Conservation (phyloP, 2,797 vertebrate genomes). For the Gallinago nigripennis region DNA sequence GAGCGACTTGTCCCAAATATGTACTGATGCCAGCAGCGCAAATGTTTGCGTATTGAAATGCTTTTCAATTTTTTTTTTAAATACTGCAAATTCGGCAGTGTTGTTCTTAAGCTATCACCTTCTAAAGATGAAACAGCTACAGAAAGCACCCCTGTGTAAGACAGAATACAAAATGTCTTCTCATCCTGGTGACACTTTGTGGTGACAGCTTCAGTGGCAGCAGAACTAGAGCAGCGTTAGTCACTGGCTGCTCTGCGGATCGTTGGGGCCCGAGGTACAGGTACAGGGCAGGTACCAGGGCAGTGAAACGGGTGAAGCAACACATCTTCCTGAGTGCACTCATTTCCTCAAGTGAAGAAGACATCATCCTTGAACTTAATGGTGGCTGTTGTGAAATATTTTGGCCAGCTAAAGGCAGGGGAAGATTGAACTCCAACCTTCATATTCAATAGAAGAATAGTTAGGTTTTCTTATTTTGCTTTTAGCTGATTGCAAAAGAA, state of each 20-base stretch:
- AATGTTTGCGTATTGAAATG: not conserved
- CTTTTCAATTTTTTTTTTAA: not conserved
- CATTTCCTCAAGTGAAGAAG: not conserved
- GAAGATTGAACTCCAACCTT: conserved; percentile 1
- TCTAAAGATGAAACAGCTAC: conserved; percentile 1
- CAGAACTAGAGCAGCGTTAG: not conserved
- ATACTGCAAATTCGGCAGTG: not conserved
- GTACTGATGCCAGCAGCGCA: not conserved
- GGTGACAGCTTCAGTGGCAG: not conserved
- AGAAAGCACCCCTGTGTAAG: not conserved
- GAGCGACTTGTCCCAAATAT: not conserved
- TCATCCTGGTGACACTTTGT: not conserved
- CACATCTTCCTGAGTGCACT: not conserved
- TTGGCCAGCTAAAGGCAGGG: not conserved
- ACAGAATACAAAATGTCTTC: not conserved
- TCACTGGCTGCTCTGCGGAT: not conserved
- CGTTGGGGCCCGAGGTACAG: rapidly evolving
- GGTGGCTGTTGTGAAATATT: not conserved
- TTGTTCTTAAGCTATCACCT: not conserved
- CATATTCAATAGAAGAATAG: conserved; percentile 1
- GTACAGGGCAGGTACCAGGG: rapidly evolving
- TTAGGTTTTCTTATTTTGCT: not conserved
- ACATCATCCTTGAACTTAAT: not conserved
- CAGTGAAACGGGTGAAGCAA: not conserved
- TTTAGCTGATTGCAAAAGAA: conserved; percentile 9